These are phyloP conservation scores for Catostomus latipinnis DNA, from an alignment of 2,797 vertebrate species.

Conservation along the genomic window DNA sequence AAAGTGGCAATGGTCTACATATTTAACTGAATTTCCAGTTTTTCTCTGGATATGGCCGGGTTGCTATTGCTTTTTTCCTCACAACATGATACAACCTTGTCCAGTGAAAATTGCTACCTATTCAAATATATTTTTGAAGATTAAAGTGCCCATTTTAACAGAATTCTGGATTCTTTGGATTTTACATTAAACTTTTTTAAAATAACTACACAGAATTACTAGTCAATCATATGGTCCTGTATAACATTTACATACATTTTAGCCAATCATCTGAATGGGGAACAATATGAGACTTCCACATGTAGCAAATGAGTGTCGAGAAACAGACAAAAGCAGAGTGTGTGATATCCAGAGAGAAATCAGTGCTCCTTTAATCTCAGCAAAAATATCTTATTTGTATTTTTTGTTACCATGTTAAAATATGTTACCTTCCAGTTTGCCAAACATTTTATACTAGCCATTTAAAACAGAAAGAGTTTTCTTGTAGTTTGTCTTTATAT, in stretches of 20 bases:
- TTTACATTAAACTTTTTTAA: background rate
- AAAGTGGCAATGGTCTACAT: slow-evolving; percentile 10
- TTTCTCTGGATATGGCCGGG: background rate
- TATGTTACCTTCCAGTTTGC: background rate
- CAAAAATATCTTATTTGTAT: background rate
- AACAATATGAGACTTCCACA: slow-evolving; percentile 6
- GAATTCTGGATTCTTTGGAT: background rate
- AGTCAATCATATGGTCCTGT: too few species aligned
- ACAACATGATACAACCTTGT: background rate
- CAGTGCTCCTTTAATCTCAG: background rate
- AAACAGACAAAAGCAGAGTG: slow-evolving; percentile 22
- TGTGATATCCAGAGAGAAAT: slow-evolving; percentile 17
- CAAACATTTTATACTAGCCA: background rate
- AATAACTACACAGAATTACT: background rate
- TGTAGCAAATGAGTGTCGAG: background rate
- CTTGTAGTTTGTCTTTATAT: background rate
- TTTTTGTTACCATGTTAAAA: background rate
- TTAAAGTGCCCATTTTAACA: background rate
- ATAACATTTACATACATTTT: background rate
- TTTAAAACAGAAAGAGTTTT: background rate
- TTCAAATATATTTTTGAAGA: background rate
- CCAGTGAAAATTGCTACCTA: slow-evolving; percentile 11
- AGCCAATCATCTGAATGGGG: slow-evolving; percentile 4
- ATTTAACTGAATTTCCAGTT: background rate
- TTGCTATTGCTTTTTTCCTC: slow-evolving; percentile 11